Base-by-base conservation (phyloP, 1,140 invertebrate genomes). In the Lutraria rhynchaena region DNA sequence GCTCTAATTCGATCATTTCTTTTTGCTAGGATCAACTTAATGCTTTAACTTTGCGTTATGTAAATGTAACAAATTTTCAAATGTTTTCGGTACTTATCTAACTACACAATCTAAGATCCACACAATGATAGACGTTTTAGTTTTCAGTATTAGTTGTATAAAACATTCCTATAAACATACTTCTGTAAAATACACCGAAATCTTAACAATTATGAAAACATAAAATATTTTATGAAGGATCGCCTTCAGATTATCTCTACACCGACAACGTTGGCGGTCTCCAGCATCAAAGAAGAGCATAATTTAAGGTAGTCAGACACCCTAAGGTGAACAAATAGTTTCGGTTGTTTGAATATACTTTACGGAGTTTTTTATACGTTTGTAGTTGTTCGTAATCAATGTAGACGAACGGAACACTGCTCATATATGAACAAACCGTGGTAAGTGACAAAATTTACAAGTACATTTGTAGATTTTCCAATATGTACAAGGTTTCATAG, bases 141-240 rank as follows among this genome's bases (percentile, higher is more conserved):
- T 41, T 67, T 67, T 67, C 63, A 46, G 35, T 41, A 4, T 46
- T 11, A 51, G 4, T 15, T 1, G 44, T 67, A 67, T 67, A 51
- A 46, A 49, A 67, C 27, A 31, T 41, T 29, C 15, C 27, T 49
- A 67, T 67, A 51, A 49, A 29, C 41, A 44, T 49, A 29, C 44
- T 67, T 67, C 44, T 67, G 63, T 67, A 67, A 67, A 46, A 31
- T 67, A 67, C 44, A 67, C 63, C 63, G 13, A 41, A 41, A 4
- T 49, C 44, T 49, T 41, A 15, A 67, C 63, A 67, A 67, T 67
- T 67, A 67, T 67, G 41, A 67, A 67, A 67, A 67, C 44, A 67
- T 67, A 67, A 67, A 67, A 49, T 24, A 49, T 67, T 67, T 67
- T 31, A 46, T 67, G 24, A 19, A 9, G 41, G 63, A 67, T 67